Conservation (phyloP, 2,113 vertebrate species). For the Psophia crepitans region DNA sequence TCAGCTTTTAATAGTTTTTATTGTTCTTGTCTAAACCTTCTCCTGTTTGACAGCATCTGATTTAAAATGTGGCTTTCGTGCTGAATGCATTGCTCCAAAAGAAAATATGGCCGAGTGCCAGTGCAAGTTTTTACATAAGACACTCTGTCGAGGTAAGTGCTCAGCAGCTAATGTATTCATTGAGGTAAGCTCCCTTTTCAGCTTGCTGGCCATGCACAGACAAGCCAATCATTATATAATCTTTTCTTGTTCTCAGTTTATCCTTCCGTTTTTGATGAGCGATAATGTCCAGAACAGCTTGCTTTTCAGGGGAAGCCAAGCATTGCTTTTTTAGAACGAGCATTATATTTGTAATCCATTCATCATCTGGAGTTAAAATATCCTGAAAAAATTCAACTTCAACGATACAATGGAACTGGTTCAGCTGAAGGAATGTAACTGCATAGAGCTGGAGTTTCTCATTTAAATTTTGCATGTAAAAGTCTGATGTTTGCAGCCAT, state of each 20-base stretch:
- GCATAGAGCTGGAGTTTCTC: not conserved
- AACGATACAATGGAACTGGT: not conserved
- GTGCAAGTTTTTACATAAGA: not conserved
- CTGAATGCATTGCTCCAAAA: not conserved
- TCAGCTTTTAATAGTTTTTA: not conserved
- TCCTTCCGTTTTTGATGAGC: not conserved
- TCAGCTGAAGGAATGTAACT: not conserved
- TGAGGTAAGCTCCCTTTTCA: not conserved
- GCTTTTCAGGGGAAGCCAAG: not conserved
- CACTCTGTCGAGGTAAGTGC: not conserved
- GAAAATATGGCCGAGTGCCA: not conserved
- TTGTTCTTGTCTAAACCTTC: not conserved
- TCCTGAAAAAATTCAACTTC: not conserved
- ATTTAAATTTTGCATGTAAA: not conserved
- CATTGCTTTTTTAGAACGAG: not conserved
- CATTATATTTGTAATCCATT: not conserved
- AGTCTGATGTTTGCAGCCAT: not conserved
- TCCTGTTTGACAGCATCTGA: not conserved
- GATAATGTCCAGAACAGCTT: not conserved
- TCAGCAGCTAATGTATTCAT: not conserved
- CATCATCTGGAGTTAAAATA: not conserved
- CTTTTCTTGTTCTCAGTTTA: not conserved
- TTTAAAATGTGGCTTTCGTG: not conserved
- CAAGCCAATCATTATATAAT: not conserved
- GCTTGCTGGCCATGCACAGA: not conserved